Base-by-base conservation (phyloP, 2,888 invertebrate genomes). In the Lithophane socia region DNA sequence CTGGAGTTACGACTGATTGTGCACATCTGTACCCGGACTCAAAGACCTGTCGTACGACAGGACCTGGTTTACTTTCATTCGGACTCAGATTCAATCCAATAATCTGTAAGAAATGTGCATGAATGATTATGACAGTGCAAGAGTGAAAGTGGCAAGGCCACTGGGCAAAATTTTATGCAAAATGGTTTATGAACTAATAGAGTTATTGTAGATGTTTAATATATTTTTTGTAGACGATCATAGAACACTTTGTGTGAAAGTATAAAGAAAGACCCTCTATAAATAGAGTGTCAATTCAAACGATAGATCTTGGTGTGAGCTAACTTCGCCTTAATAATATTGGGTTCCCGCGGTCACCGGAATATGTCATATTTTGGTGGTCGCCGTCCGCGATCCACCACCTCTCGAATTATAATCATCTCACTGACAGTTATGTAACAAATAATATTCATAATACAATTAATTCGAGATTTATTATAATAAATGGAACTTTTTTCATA, bases 1-100 rank as follows among this genome's bases (percentile, higher is more conserved):
- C 79, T 10, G 47, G 58, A 75, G 63, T 75, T 75, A 79, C 79
- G 64, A 54, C 69, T n/a, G 58, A 63, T 29, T 42, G 72, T 69
- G 37, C n/a, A 29, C 58, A 1, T 5, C 37, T 37, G 54, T 8
- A 13, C 44, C 37, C 64, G 60, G 42, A 13, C 2, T 24, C 21
- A 37, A 21, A 13, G 10, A 16, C 37, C 69, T 29, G 29, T 5
- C 71, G 18, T 16, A 44, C 16, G 42, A 64, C n/a, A 24, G 18
- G 21, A 21, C 24, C 37, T 77, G 29, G n/a, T 47, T 72, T 47
- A 78, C 58, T 78, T 65, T 21, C 29, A 13, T 2, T 54, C 12
- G 49, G 24, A 44, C 52, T 10, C 47, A 42, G 10, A 66, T 65
- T 49, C 18, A 66, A 21, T 7, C 8, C 52, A n/a, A 44, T 44